These are phyloP conservation scores for Nephrotoma appendiculata DNA, from an alignment of 2,888 invertebrate species.

Conservation along the genomic window DNA sequence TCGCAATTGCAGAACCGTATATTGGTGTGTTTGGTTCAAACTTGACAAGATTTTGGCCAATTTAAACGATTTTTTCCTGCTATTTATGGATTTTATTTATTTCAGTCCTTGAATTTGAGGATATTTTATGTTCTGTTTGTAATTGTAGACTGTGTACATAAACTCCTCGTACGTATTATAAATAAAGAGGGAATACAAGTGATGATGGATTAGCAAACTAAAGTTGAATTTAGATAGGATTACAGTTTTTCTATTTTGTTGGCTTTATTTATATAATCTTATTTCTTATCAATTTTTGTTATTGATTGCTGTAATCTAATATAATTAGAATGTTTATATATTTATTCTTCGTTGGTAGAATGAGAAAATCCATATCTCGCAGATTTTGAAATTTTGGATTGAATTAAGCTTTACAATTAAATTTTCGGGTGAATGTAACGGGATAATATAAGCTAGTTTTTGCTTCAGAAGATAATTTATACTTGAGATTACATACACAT, in stretches of 20 bases:
- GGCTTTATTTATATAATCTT: neutral
- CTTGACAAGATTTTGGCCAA: neutral
- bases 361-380: neutral
- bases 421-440: neutral
- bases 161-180: neutral
- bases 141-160: neutral
- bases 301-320: neutral
- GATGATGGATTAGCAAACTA: neutral
- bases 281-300: neutral
- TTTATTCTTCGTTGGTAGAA: neutral
- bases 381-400: neutral
- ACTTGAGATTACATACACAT: too few species aligned
- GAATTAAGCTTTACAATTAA: neutral
- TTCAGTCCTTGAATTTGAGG: neutral
- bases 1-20: neutral
- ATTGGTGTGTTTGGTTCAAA: neutral
- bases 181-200: neutral
- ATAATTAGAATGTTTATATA: neutral
- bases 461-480: neutral
- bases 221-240: neutral
- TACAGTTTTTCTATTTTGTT: neutral
- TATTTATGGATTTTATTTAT: neutral
- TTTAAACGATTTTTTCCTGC: neutral
- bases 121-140: neutral
- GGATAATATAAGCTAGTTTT: neutral